Percentiles rank a stretch among this genome's conserved stretches.
Evolutionary conservation across 2,797 vertebrate species (phyloP).

Genomic region (Arctocebus calabarensis): DNA sequence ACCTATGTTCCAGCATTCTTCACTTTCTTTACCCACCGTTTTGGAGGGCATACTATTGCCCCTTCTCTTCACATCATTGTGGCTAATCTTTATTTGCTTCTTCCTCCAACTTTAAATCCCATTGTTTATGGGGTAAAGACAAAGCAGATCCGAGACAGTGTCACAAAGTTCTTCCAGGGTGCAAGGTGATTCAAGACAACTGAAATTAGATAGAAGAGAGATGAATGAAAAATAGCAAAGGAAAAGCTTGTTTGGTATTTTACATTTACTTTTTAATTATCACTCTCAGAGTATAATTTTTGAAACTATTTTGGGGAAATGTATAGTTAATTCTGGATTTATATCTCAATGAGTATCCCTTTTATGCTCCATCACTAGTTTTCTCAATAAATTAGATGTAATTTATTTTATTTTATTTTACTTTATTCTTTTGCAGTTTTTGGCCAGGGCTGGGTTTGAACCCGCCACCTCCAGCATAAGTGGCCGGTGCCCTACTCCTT

Average conservation of each 20-base stretch:
- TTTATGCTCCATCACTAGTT: not conserved
- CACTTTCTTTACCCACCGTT: constrained; percentile 74
- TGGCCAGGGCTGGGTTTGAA: too few species aligned
- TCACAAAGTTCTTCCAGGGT: constrained; percentile 56
- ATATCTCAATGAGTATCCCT: not conserved
- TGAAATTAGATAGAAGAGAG: not conserved
- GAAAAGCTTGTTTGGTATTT: not conserved
- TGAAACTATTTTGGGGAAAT: not conserved
- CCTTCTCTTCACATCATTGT: constrained; percentile 76
- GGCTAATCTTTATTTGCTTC: constrained; percentile 78
- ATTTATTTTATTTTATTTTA: not conserved
- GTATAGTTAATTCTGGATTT: not conserved
- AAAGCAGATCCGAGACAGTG: constrained; percentile 74
- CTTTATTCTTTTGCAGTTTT: too few species aligned
- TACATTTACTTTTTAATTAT: not conserved
- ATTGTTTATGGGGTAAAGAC: constrained; percentile 81
- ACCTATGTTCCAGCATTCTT: constrained; percentile 79
- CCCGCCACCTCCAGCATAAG: too few species aligned
- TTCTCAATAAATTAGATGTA: not conserved
- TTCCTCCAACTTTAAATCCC: constrained; percentile 79
- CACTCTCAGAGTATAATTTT: not conserved
- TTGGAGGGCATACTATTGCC: constrained; percentile 61
- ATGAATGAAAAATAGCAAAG: not conserved
- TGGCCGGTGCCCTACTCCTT: too few species aligned
- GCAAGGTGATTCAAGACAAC: not conserved